These are phyloP conservation scores for Porites australiensis DNA, from an alignment of 64 coral and sea anemone species.

Conservation along the genomic window DNA sequence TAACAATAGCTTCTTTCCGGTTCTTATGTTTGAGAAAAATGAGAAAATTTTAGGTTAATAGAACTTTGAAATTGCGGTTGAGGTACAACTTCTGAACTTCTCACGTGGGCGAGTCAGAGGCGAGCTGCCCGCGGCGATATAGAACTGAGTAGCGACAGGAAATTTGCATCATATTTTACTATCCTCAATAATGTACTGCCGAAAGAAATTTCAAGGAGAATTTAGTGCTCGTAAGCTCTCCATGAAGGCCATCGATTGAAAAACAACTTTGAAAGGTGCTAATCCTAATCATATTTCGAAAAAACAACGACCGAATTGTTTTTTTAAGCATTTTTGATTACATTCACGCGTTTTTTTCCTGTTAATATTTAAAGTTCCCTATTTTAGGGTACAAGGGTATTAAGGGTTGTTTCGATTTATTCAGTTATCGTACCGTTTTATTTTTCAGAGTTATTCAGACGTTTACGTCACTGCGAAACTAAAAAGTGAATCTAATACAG, in stretches of 20 bases:
- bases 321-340: too few relatives aligned
- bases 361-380: too few relatives aligned
- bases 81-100: too few relatives aligned
- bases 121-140: neutral
- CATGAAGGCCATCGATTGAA: neutral
- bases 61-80: too few relatives aligned
- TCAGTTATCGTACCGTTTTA: neutral
- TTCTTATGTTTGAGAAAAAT: too few relatives aligned
- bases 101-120: neutral
- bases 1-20: too few relatives aligned
- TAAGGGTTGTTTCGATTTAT: neutral
- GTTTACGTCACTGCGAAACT: slow-evolving; percentile 19
- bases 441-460: neutral
- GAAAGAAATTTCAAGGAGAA: neutral
- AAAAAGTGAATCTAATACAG: neutral
- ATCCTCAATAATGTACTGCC: neutral
- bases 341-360: too few relatives aligned
- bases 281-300: too few relatives aligned
- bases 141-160: neutral
- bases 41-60: too few relatives aligned
- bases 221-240: neutral
- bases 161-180: neutral
- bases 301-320: too few relatives aligned
- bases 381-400: neutral
- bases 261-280: too few relatives aligned